Conservation (phyloP, 2,888 invertebrate species). For the Xestobium rufovillosum region DNA sequence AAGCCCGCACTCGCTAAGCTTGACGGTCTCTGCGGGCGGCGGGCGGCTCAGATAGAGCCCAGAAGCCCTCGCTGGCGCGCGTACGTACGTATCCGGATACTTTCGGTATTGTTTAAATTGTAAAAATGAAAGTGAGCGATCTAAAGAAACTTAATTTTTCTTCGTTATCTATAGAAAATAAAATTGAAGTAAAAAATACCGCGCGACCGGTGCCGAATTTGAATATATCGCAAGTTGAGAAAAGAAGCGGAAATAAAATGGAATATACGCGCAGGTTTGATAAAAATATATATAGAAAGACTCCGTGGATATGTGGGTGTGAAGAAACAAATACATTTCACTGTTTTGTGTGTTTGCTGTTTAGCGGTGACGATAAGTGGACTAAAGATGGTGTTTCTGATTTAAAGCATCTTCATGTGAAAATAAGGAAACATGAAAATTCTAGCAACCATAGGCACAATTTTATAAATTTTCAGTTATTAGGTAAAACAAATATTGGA, state of each 20-base stretch:
- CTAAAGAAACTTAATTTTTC: not conserved
- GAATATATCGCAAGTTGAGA: not conserved
- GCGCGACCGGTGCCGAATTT: not conserved
- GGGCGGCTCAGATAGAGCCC: no score
- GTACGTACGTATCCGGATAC: no score
- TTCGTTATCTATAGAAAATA: not conserved
- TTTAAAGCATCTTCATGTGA: not conserved
- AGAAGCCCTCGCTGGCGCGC: no score
- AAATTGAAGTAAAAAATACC: not conserved
- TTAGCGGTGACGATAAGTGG: not conserved
- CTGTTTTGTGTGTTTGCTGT: constrained; percentile 1
- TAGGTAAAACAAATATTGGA: not conserved
- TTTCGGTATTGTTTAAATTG: no score
- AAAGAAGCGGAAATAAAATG: not conserved
- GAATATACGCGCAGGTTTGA: constrained; percentile 1
- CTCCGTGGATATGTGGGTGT: constrained; percentile 1
- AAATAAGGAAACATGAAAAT: constrained; percentile 1
- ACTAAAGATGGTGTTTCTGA: not conserved
- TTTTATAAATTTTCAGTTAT: constrained; percentile 1
- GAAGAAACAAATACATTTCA: not conserved
- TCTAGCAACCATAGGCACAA: not conserved
- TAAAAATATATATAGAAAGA: not conserved
- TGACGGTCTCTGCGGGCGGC: no score
- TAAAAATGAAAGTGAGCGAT: constrained; percentile 1
- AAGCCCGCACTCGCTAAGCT: no score